Evolutionary conservation across 2,888 invertebrate species (phyloP), one percentile per base, ranked within the genome.

Genomic region (Meandrusa payeni): DNA sequence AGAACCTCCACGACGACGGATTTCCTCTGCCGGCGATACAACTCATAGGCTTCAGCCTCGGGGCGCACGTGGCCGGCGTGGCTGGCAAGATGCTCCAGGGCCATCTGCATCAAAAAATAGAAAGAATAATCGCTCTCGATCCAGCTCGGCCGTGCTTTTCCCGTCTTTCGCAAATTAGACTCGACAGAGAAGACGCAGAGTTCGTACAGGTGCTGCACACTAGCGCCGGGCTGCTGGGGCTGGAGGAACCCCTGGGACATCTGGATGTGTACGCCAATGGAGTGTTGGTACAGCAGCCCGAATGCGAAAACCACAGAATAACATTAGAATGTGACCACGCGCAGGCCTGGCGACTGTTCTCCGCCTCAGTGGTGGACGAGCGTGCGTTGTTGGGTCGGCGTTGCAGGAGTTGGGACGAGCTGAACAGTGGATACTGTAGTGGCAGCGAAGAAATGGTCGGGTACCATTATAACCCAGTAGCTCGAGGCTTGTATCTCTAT

Each of bases 1-100:
- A 59, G 34, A 69, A 64, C 4, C 42, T 80, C 0, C 51, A 64
- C 42, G 50, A 54, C 1, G 54, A 57, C 7, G 77, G 88, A 1
- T 69, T 80, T 5, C 74, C 80, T 0, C 56, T 88, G 0, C 65
- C 83, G 0, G 78, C 83, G 5, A 75, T 90, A 11, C 91, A 91
- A 55, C 58, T 92, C 10, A 85, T 92, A 41, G 91, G 91, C 3
- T 92, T 91, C 72, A 90, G 90, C 48, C 65, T 92, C 7, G 92
- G 92, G 1, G 90, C 91, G 0, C 91, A 92, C 59, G 91, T 90
- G 0, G 90, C 90, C 0, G 91, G 91, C 0, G 57, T 76, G 38
- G 67, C 82, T 0, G 85, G 82, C 0, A 77, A 72, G 31, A 39
- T 80, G 15, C 71, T 78, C 2, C 64, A 66, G 40, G 63, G 39